Base-by-base conservation (phyloP, 1,140 invertebrate species). In the Mamestra configurata region DNA sequence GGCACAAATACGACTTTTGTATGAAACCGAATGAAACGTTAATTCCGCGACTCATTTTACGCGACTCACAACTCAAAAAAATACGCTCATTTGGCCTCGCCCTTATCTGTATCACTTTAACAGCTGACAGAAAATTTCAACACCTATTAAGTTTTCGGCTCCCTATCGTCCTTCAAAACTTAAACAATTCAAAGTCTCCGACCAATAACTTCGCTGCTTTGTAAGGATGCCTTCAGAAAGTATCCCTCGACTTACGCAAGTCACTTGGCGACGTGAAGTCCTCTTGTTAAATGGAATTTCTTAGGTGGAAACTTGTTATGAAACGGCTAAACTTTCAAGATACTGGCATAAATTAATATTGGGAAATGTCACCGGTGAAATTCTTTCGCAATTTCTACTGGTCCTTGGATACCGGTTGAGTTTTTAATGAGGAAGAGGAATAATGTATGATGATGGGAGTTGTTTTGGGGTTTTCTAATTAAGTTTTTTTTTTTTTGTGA, bases 251-350 rank as follows among this genome's bases (percentile, higher is more conserved):
- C 37, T 70, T 70, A 70, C 40, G 40, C 8, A 70, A 70, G 40
- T 70, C 66, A 70, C 22, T 70, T 18, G 8, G 40, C 22, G 22
- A 24, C 40, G 66, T 46, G 22, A 70, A 49, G 8, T 1, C 66
- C 40, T 15, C 40, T 70, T 49, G 24, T 70, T 27, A 70, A 70
- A 68, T 11, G 1, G 22, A 70, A 70, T 49, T 66, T 49, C 66
- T 49, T 43, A 70, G 40, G 66, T 49, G 40, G 40, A 70, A 70
- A 70, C 66, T 70, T 70, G 40, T 49, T 70, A 70, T 27, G 66
- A 70, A 66, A 70, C 66, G 11, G 4, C 22, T 70, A 18, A 70
- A 70, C 20, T 70, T 49, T 70, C 24, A 35, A 71, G 46, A 51
- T 71, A 35, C 68, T 71, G 6, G 11, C 27, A 35, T 71, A 37